These are phyloP conservation scores for Acinonyx jubatus DNA, from an alignment of 2,113 vertebrate species.

Conservation along the genomic window DNA sequence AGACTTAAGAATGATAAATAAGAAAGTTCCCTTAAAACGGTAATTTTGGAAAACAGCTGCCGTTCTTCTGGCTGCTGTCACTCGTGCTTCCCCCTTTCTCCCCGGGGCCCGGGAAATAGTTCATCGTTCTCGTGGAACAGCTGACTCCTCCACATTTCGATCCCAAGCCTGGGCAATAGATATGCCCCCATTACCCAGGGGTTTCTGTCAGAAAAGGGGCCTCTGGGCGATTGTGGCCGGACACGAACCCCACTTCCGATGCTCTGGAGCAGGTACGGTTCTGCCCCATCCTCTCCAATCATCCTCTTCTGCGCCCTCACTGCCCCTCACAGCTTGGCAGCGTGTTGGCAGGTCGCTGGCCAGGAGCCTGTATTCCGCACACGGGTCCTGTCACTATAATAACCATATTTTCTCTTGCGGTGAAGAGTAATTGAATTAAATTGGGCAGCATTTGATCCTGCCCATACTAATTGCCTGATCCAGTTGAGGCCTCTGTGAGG, in stretches of 20 bases:
- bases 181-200: fast-evolving
- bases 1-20: background rate
- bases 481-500: background rate
- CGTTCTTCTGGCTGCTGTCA: background rate
- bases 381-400: slow-evolving; percentile 35
- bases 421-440: slow-evolving; percentile 72
- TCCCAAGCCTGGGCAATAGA: background rate
- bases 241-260: fast-evolving
- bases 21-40: background rate
- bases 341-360: slow-evolving; percentile 5
- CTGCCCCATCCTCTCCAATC: background rate
- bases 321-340: background rate
- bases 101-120: background rate
- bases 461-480: slow-evolving; percentile 46
- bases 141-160: background rate
- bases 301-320: fast-evolving
- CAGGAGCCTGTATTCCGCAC: background rate
- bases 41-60: background rate
- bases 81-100: background rate
- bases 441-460: slow-evolving; percentile 55
- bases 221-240: background rate
- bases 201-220: background rate
- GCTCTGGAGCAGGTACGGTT: fast-evolving
- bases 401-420: slow-evolving; percentile 55
- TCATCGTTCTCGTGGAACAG: background rate